A percentile compares a stretch with the other conserved stretches of the same genome.
These are phyloP conservation scores for Halesus radiatus DNA, from an alignment of 1,140 invertebrate genomes.

Conservation along the genomic window DNA sequence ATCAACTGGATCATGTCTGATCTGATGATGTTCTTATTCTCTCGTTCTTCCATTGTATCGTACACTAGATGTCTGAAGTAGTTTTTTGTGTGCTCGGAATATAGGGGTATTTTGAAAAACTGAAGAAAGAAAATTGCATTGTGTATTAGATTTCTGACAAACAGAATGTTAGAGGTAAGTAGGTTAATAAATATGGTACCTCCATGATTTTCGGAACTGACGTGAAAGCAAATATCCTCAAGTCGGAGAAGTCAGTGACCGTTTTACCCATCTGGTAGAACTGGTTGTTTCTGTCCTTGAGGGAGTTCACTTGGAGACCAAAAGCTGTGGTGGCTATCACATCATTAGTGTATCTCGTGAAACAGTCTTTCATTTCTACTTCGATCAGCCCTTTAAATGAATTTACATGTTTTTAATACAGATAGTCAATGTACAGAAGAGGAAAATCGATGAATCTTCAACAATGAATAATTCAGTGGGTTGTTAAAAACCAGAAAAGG, in stretches of 20 bases:
- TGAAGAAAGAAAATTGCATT: not conserved
- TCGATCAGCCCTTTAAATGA: no score
- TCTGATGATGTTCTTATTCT: slow-evolving; percentile 61
- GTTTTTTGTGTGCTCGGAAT: not conserved
- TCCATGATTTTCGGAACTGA: not conserved
- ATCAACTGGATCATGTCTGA: slow-evolving; percentile 63
- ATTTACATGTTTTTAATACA: no score
- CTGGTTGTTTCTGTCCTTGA: not conserved
- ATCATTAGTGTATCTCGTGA: no score
- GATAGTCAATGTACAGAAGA: no score
- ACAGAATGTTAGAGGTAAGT: no score
- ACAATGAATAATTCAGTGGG: no score
- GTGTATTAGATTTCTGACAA: no score
- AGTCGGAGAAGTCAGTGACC: slow-evolving; percentile 6
- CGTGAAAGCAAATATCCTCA: not conserved
- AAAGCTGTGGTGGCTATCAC: no score
- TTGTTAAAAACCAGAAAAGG: no score
- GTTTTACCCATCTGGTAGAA: slow-evolving; percentile 3
- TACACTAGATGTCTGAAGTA: slow-evolving; percentile 58
- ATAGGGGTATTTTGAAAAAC: not conserved
- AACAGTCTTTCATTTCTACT: no score
- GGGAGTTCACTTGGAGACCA: no score
- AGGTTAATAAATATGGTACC: not conserved
- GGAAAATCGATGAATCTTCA: no score
- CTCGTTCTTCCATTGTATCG: slow-evolving; percentile 60